Evolutionary conservation across 2,113 vertebrate genomes (phyloP).

Genomic region (Mystacornis crossleyi): DNA sequence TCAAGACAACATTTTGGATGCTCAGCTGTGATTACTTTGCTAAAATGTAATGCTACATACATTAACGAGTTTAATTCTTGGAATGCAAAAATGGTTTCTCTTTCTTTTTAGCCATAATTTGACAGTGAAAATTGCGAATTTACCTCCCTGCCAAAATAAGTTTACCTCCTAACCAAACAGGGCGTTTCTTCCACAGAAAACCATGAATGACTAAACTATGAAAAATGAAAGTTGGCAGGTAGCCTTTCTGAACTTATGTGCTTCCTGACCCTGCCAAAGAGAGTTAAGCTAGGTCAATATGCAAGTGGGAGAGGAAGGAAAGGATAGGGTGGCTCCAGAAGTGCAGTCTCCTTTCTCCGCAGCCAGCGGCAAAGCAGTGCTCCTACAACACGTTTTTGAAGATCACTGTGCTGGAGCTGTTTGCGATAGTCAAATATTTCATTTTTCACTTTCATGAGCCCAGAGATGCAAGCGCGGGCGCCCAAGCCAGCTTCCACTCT

Average conservation of each 20-base stretch:
- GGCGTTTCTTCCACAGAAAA: conserved; percentile 48
- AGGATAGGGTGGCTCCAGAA: conserved; percentile 3
- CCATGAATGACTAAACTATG: conserved; percentile 56
- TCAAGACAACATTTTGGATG: conserved; percentile 66
- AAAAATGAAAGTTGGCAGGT: conserved; percentile 59
- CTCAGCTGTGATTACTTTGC: conserved; percentile 69
- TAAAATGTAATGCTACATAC: conserved; percentile 71
- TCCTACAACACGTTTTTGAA: conserved; percentile 52
- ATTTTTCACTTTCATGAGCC: conserved; percentile 57
- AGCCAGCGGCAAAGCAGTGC: neutral
- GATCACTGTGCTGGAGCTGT: conserved; percentile 57
- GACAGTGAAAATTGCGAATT: conserved; percentile 52
- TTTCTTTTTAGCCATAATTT: conserved; percentile 70
- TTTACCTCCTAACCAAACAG: conserved; percentile 62
- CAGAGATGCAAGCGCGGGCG: conserved; percentile 13
- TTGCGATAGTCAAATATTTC: conserved; percentile 54
- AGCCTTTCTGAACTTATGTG: conserved; percentile 32
- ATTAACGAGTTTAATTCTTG: conserved; percentile 73
- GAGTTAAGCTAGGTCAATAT: conserved; percentile 37
- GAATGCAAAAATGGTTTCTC: conserved; percentile 63
- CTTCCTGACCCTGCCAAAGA: conserved; percentile 46
- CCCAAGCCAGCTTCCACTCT: conserved; percentile 56
- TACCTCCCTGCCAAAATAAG: conserved; percentile 67
- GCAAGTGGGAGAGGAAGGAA: neutral
- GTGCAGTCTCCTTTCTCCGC: neutral